Evolutionary conservation across 2,113 vertebrate genomes (phyloP).

Genomic region (Amazona guildingii): DNA sequence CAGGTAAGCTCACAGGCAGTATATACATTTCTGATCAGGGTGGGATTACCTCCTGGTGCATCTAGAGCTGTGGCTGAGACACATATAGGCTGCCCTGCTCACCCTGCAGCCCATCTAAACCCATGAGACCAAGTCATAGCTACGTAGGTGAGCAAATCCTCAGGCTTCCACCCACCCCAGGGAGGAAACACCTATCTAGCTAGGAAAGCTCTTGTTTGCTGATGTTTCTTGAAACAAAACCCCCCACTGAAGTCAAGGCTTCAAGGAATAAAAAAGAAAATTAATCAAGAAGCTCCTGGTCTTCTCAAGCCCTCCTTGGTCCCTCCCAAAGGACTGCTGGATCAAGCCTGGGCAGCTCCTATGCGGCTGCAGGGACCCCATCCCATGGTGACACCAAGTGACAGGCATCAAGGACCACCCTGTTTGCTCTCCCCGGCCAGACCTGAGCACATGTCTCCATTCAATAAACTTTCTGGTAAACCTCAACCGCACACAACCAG

Average conservation of each 20-base stretch:
- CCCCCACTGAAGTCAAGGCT: neutral
- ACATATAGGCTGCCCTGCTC: neutral
- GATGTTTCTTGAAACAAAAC: neutral
- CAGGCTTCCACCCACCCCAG: neutral
- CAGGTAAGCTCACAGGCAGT: neutral
- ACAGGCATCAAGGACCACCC: neutral
- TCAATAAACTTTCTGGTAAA: neutral
- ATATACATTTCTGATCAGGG: fast-evolving
- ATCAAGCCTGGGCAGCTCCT: neutral
- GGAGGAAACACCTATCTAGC: neutral
- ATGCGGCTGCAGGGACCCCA: neutral
- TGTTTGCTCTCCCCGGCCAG: fast-evolving
- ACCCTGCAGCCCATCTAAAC: neutral
- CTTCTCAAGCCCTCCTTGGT: neutral
- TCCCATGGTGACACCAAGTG: neutral
- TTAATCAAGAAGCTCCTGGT: neutral
- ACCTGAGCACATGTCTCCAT: neutral
- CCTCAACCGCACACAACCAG: neutral
- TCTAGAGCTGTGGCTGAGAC: neutral
- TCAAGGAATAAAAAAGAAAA: neutral
- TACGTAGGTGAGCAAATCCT: neutral
- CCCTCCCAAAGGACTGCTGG: neutral
- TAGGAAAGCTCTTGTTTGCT: neutral
- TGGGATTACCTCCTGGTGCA: neutral
- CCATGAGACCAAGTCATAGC: neutral